phyloP scores from a whole-genome alignment of 2,113 vertebrate species.

The Micronisus gabar region DNA sequence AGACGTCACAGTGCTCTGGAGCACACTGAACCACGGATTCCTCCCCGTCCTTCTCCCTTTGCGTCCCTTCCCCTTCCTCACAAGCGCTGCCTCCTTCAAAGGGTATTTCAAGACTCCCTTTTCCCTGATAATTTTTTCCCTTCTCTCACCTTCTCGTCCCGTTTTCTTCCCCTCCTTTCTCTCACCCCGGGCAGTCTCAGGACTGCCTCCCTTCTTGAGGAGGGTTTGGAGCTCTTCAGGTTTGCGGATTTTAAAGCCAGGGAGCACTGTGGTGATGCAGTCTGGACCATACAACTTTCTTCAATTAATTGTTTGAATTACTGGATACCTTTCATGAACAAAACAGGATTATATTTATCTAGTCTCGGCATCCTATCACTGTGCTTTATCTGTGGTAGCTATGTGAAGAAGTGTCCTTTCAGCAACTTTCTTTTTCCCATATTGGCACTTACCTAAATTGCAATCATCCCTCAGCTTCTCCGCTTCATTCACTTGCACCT shows the following conservation, averaged over 20 bases:
- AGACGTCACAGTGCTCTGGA: accelerated
- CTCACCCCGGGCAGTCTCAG: not conserved
- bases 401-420: not conserved
- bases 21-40: not conserved
- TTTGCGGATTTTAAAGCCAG: not conserved
- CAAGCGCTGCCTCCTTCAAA: not conserved
- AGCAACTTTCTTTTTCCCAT: not conserved
- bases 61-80: not conserved
- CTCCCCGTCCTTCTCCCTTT: not conserved
- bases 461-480: not conserved
- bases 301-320: not conserved
- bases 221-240: not conserved
- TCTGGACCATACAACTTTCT: not conserved
- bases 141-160: not conserved
- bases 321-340: not conserved
- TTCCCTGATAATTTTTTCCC: not conserved
- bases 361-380: not conserved
- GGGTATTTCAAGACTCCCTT: not conserved
- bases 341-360: not conserved
- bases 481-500: not conserved
- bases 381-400: not conserved
- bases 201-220: not conserved
- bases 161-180: not conserved
- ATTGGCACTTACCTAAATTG: not conserved
- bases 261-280: not conserved